phyloP scores from a whole-genome alignment of 2,113 vertebrate genomes.

The Acrocephalus arundinaceus region DNA sequence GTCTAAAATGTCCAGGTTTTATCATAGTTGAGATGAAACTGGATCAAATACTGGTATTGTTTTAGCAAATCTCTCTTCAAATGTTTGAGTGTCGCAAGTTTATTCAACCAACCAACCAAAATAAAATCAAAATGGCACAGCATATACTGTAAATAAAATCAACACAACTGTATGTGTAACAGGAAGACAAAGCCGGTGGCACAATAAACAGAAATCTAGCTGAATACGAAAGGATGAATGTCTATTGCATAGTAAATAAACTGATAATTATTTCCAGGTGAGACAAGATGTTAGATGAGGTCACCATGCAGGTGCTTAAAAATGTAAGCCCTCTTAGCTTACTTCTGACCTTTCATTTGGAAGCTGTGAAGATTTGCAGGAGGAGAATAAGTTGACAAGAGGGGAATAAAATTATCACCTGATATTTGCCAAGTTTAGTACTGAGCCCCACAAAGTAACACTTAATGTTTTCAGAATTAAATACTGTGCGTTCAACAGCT shows the following conservation, averaged over 20 bases:
- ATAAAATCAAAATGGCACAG: slow-evolving; percentile 79
- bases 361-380: slow-evolving; percentile 63
- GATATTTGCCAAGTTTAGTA: slow-evolving; percentile 78
- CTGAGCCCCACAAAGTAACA: slow-evolving; percentile 46
- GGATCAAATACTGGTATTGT: slow-evolving; percentile 81
- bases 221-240: slow-evolving; percentile 74
- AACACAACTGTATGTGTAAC: slow-evolving; percentile 72
- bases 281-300: slow-evolving; percentile 70
- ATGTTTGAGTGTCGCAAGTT: slow-evolving; percentile 82
- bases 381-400: slow-evolving; percentile 69
- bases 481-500: slow-evolving; percentile 39
- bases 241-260: slow-evolving; percentile 94
- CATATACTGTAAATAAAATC: slow-evolving; percentile 73
- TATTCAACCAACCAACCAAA: slow-evolving; percentile 79
- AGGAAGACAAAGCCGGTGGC: slow-evolving; percentile 83
- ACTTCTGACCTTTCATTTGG: slow-evolving; percentile 73
- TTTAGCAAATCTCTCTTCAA: slow-evolving; percentile 77
- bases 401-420: slow-evolving; percentile 65
- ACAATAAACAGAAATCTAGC: slow-evolving; percentile 74
- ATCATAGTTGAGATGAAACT: slow-evolving; percentile 81
- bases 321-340: slow-evolving; percentile 69
- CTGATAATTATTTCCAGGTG: slow-evolving; percentile 74
- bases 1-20: slow-evolving; percentile 80
- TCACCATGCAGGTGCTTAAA: slow-evolving; percentile 72
- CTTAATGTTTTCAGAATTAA: slow-evolving; percentile 24